These are phyloP conservation scores for Numenius phaeopus DNA, from an alignment of 2,797 vertebrate species.

Conservation along the genomic window DNA sequence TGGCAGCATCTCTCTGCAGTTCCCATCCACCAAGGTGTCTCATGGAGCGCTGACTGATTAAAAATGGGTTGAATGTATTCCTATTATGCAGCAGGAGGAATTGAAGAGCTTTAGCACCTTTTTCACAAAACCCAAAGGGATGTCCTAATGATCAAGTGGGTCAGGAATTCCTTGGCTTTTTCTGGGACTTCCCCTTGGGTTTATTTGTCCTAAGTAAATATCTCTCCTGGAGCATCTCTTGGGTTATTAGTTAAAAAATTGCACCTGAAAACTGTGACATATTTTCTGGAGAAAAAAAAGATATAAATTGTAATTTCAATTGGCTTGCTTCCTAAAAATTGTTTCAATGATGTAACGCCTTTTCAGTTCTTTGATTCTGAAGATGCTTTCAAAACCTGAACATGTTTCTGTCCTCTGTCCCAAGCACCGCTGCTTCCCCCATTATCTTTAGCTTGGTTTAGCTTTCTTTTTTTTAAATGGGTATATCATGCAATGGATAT, in stretches of 20 bases:
- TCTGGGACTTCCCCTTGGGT: neutral
- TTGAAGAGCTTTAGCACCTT: neutral
- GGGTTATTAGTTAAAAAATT: neutral
- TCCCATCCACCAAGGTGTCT: neutral
- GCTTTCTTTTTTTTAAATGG: neutral
- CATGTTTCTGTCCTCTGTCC: neutral
- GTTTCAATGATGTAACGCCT: neutral
- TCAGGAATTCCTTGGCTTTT: neutral
- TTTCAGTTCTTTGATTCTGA: neutral
- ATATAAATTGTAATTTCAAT: neutral
- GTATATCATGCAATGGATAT: neutral
- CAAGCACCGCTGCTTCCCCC: neutral
- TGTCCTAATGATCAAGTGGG: neutral
- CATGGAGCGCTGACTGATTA: neutral
- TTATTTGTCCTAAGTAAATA: neutral
- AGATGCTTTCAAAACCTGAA: neutral
- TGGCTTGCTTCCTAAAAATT: neutral
- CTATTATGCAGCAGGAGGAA: neutral
- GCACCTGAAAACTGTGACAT: neutral
- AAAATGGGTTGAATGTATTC: neutral
- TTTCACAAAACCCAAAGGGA: neutral
- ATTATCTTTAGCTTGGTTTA: neutral
- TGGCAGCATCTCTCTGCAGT: neutral
- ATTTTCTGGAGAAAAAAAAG: neutral
- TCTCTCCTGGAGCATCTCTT: neutral